These are phyloP conservation scores for Melanotaenia trifasciata DNA, from an alignment of 2,797 vertebrate genomes.

Conservation along the genomic window DNA sequence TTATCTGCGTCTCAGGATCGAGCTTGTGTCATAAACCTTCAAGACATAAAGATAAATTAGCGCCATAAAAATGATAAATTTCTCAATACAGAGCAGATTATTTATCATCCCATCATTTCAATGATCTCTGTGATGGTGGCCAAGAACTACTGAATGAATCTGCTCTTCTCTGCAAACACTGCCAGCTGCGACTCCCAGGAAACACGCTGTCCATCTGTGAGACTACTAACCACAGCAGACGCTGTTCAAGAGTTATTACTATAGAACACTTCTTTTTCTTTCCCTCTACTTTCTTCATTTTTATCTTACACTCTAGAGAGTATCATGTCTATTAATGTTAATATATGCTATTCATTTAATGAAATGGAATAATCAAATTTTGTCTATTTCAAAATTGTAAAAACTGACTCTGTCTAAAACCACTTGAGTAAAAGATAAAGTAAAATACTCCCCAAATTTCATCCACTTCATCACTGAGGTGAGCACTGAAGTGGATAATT, in stretches of 20 bases:
- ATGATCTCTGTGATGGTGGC: slow-evolving; percentile 43
- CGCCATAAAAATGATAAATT: slow-evolving; percentile 39
- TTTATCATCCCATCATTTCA: slow-evolving; percentile 48
- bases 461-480: slow-evolving; percentile 63
- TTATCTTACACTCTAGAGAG: background rate
- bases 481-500: slow-evolving; percentile 82
- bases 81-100: slow-evolving; percentile 27
- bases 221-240: slow-evolving; percentile 43
- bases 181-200: slow-evolving; percentile 56
- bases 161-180: slow-evolving; percentile 47
- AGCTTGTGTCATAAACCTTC: slow-evolving; percentile 29
- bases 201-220: slow-evolving; percentile 54
- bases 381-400: slow-evolving; percentile 22
- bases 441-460: slow-evolving; percentile 37
- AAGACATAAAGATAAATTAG: slow-evolving; percentile 52
- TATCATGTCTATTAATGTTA: slow-evolving; percentile 18
- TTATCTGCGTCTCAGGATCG: slow-evolving; percentile 27
- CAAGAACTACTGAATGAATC: slow-evolving; percentile 46
- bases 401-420: slow-evolving; percentile 8
- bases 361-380: slow-evolving; percentile 21
- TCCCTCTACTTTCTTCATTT: background rate
- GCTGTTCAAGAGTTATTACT: slow-evolving; percentile 44
- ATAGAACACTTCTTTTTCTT: slow-evolving; percentile 30
- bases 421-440: slow-evolving; percentile 40
- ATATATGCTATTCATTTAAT: slow-evolving; percentile 5